Evolutionary conservation across 2,113 vertebrate genomes (phyloP), one percentile per base, ranked within the genome.

Genomic region (Alethe castanea): DNA sequence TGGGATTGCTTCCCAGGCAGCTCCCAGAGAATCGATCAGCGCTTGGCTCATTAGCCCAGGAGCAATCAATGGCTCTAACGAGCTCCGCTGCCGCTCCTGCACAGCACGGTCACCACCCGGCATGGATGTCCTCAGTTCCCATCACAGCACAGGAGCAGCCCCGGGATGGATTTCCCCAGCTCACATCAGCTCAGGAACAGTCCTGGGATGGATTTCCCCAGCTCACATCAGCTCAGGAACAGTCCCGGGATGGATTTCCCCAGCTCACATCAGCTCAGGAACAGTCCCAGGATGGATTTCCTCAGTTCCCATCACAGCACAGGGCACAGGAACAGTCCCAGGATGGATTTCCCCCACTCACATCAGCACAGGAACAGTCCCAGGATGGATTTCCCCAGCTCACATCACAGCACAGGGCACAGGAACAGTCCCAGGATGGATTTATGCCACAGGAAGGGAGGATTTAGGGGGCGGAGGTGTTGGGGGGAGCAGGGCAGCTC

Each of bases 11-110:
- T 57, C 50, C 40, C 65, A 7, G 1, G 74, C 12, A 48, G 47
- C 48, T 48, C 48, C 48, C 48, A 25, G 74, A 69, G 82, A 29
- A 96, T 44, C 59, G 88, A 94, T 93, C 45, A 81, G 81, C 47
- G 17, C 92, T 54, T 20, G 90, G 59, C 87, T 94, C 96, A 80
- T 93, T 86, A 94, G 94, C 94, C 91, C 90, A 42, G 35, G 7
- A 36, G 90, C 86, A 84, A 88, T 92, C 93, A 79, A 80, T 92
- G 94, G 36, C 88, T 94, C 88, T 76, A 57, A 73, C 44, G 70
- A 91, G 85, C 66, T 64, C 20, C 8, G 65, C 72, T n/a, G 70
- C 44, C n/a, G 9, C 11, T 57, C 72, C 42, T 40, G 93, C 77
- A 48, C 44, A 19, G 33, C 33, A 42, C 59, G 36, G 64, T 24